Evolutionary conservation across 2,797 vertebrate genomes (phyloP), one percentile per base, ranked within the genome.

Genomic region (Tiaroga cobitis): DNA sequence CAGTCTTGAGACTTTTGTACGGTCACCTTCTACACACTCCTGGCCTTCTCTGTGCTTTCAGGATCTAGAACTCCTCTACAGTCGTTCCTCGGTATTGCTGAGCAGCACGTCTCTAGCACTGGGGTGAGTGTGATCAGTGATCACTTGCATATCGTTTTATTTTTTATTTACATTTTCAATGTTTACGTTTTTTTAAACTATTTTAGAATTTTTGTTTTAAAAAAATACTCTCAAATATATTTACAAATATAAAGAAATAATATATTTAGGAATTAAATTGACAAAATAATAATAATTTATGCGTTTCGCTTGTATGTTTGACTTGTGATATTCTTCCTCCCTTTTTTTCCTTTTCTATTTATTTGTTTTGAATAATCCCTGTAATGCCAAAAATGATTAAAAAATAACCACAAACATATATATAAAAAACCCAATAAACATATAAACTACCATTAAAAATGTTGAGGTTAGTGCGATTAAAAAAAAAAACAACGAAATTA

Each of bases 21-120:
- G 73, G 2, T 82, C 4, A 26, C 74, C 16, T 16, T 72, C 16
- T 68, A 56, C 34, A 37, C 54, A 26, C 18, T 43, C 2, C 37
- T 82, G 0, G 29, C 34, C 11, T 32, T 26, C 29, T 85, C 68
- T 89, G 90, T 43, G 37, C 87, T 26, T 59, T 59, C 89, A 98
- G 97, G 96, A 61, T 97, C 96, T 63, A 97, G 97, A 94, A 98
- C 97, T 61, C 97, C 98, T n/a, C 95, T 99, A 91, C 97, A 99
- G 94, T 98, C 98, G 82, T 99, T 99, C 91, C 93, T 99, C 82
- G 97, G 97, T 84, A 97, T 99, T 6, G 97, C 98, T 2, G 97
- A 99, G 92, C 97, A 99, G 90, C 97, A 99, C 1, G 92, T 96
- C 24, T 95, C 96, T 90, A 96, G 96, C 89, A 96, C 96, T 0